phyloP scores from a whole-genome alignment of 1,140 invertebrate species.

The Megalonaias nervosa region DNA sequence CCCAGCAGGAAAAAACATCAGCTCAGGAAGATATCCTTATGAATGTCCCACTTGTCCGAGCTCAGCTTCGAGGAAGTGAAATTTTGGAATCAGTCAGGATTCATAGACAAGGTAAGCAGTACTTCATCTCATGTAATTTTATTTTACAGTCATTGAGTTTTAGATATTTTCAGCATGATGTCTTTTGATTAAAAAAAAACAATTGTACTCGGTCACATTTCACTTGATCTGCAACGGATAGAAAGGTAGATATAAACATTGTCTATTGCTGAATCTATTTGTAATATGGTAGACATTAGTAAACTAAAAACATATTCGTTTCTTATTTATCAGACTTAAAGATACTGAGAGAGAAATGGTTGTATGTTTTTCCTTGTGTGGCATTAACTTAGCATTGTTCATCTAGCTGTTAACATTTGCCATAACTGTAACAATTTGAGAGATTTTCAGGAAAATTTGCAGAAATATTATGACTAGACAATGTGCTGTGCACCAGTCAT shows the following conservation, averaged over 20 bases:
- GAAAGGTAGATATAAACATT: neutral
- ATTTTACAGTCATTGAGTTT: neutral
- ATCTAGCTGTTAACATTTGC: too few relatives aligned
- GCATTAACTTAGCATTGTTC: too few relatives aligned
- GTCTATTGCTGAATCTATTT: neutral
- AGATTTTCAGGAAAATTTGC: too few relatives aligned
- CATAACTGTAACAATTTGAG: too few relatives aligned
- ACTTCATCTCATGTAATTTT: neutral
- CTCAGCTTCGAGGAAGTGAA: conserved; percentile 91
- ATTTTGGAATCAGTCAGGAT: conserved; percentile 90
- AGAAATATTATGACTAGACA: too few relatives aligned
- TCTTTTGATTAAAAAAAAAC: conserved; percentile 2
- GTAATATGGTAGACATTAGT: too few relatives aligned
- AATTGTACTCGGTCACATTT: too few relatives aligned
- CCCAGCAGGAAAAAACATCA: conserved; percentile 25
- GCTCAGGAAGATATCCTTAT: conserved; percentile 79
- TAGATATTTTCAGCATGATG: neutral
- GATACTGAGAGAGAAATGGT: too few relatives aligned
- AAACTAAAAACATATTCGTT: too few relatives aligned
- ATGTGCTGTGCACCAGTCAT: too few relatives aligned
- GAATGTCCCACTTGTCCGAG: conserved; percentile 89
- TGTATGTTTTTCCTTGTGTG: too few relatives aligned
- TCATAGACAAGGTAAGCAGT: conserved; percentile 83
- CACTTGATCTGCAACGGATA: neutral
- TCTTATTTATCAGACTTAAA: too few relatives aligned